Evolutionary conservation across 2,888 invertebrate genomes (phyloP), one percentile per base, ranked within the genome.

Genomic region (Sarcophaga variegata): DNA sequence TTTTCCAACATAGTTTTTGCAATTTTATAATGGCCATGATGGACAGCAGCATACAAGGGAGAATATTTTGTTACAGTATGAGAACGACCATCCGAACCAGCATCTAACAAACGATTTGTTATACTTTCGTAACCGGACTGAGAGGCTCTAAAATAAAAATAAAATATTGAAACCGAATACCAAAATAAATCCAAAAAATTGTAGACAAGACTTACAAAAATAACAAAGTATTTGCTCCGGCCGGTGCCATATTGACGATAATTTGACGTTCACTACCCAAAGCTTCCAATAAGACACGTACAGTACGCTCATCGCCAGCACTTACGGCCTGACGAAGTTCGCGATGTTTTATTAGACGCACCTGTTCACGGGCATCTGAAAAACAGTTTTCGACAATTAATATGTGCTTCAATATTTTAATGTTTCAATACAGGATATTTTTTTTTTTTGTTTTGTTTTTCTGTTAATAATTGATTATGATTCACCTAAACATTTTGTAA

Each of bases 1-100:
- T 96, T 95, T 91, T 96, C 94, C 17, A 98, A 94, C 89, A 98
- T 93, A 88, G 97, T 92, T 89, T 96, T 96, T 0, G 96, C 96
- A 83, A 98, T 96, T 69, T 96, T 96, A 88, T 94, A 94, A 91
- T 97, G 96, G 0, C 98, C 98, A 91, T 97, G 97, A 91, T 97
- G 97, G 87, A 97, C 96, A 4, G 98, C 97, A 79, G 97, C 97
- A 93, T 99, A 98, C 0, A 99, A 94, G 0, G 99, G 98, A 0
- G 98, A 97, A 93, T 99, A 98, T 91, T 97, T 96, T 3, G 98
- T 98, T 47, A 97, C 97, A 0, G 98, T 96, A 94, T 98, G 98
- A 54, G 96, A 96, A 78, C 98, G 95, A 1, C 98, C 97, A 94
- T 98, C 98, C 0, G 98, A 97, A 2, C 97, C 97, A 81, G 96